phyloP scores from a whole-genome alignment of 2,888 invertebrate species.

The Proisotoma minuta region DNA sequence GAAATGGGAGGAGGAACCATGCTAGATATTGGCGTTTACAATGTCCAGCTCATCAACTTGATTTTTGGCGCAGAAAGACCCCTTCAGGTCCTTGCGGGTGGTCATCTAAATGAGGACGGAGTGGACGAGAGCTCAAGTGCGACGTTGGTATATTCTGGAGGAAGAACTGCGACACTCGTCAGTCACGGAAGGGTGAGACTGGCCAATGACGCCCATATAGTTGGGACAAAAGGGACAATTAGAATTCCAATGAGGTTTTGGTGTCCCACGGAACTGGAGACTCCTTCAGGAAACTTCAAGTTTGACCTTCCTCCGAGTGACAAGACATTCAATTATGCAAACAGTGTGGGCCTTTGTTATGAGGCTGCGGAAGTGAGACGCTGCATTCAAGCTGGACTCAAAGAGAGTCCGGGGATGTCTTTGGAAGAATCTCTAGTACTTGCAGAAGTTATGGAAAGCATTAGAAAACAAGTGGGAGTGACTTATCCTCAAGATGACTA shows the following conservation, averaged over 20 bases:
- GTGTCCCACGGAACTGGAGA: slow-evolving; percentile 66
- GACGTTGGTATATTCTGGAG: slow-evolving; percentile 61
- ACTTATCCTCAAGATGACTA: slow-evolving; percentile 57
- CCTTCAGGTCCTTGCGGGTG: slow-evolving; percentile 62
- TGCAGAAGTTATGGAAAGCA: slow-evolving; percentile 67
- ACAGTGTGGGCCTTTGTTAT: slow-evolving; percentile 70
- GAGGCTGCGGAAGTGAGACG: slow-evolving; percentile 72
- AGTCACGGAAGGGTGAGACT: slow-evolving; percentile 54
- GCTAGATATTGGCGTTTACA: slow-evolving; percentile 72
- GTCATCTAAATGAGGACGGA: slow-evolving; percentile 65
- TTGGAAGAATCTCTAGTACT: slow-evolving; percentile 66
- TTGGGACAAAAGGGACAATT: slow-evolving; percentile 66
- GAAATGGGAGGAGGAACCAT: slow-evolving; percentile 71
- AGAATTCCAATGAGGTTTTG: slow-evolving; percentile 62
- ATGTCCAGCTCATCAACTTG: slow-evolving; percentile 63
- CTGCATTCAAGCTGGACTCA: slow-evolving; percentile 63
- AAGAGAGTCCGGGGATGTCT: slow-evolving; percentile 65
- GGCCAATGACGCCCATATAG: slow-evolving; percentile 62
- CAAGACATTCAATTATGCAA: slow-evolving; percentile 60
- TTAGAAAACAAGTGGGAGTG: slow-evolving; percentile 66
- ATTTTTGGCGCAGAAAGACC: slow-evolving; percentile 59
- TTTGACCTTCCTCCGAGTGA: slow-evolving; percentile 64
- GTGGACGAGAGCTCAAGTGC: slow-evolving; percentile 66
- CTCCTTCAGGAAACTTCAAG: slow-evolving; percentile 61
- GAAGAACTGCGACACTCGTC: slow-evolving; percentile 61